Evolutionary conservation across 2,797 vertebrate genomes (phyloP).

Genomic region (Poliocrania exsul): DNA sequence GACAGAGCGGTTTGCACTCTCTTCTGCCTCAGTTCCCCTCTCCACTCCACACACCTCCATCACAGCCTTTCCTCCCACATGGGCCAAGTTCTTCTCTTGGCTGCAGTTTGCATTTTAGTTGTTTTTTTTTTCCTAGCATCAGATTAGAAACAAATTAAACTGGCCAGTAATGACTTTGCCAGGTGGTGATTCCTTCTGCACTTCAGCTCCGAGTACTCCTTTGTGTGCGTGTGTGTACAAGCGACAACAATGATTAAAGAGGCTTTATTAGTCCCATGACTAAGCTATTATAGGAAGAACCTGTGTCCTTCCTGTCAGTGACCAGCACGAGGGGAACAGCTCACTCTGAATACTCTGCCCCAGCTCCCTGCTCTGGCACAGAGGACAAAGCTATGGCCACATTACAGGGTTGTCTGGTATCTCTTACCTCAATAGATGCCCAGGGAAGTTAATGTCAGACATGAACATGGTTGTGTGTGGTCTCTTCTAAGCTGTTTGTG

Average conservation of each 20-base stretch:
- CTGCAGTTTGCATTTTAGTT: background rate
- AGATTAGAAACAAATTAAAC: slow-evolving; percentile 18
- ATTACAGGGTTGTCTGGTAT: background rate
- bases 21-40: background rate
- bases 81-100: background rate
- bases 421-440: background rate
- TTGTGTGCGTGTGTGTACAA: background rate
- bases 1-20: fast-evolving
- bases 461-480: fast-evolving
- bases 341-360: background rate
- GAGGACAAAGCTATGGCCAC: background rate
- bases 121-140: background rate
- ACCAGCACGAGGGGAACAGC: background rate
- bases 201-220: background rate
- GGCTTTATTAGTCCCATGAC: slow-evolving; percentile 44
- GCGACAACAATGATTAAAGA: background rate
- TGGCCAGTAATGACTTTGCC: slow-evolving; percentile 20
- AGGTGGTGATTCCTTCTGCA: slow-evolving; percentile 16
- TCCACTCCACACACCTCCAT: background rate
- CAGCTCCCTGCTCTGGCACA: background rate
- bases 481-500: background rate
- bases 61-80: fast-evolving
- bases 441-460: background rate
- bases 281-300: slow-evolving; percentile 13
- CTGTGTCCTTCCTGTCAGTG: slow-evolving; percentile 8